Percentiles rank a stretch among this genome's conserved stretches.
Evolutionary conservation across 2,113 vertebrate species (phyloP).

Genomic region (Aythya baeri): DNA sequence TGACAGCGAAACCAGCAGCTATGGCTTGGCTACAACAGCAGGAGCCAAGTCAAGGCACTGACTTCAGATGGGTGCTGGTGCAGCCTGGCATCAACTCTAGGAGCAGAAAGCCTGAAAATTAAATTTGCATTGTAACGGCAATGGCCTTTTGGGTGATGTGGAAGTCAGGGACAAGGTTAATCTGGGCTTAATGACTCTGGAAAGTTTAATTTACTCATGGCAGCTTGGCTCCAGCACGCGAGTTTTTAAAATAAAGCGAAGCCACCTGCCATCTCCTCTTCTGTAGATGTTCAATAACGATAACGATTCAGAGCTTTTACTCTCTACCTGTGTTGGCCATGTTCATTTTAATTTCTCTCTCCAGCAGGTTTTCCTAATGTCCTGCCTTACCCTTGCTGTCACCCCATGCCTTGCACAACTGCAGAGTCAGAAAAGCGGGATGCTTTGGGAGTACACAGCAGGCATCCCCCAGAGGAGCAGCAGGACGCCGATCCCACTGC

Average conservation of each 20-base stretch:
- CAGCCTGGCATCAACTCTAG: not conserved
- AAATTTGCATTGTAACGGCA: not conserved
- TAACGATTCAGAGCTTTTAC: not conserved
- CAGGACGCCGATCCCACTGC: fast-evolving
- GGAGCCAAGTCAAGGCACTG: not conserved
- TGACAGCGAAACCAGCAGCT: not conserved
- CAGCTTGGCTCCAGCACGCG: not conserved
- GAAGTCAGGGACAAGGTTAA: not conserved
- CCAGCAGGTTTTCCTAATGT: not conserved
- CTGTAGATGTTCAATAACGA: not conserved
- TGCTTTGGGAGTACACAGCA: not conserved
- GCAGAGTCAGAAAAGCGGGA: not conserved
- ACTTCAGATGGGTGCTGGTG: not conserved
- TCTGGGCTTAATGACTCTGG: not conserved
- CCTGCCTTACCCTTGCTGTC: not conserved
- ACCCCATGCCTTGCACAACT: not conserved
- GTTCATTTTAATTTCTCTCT: not conserved
- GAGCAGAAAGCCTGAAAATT: not conserved
- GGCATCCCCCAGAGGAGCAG: not conserved
- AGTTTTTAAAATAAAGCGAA: not conserved
- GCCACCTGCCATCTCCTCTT: not conserved
- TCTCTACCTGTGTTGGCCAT: not conserved
- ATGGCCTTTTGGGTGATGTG: not conserved
- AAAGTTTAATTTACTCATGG: not conserved
- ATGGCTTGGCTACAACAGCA: not conserved